phyloP scores from a whole-genome alignment of 2,797 vertebrate species.

The Neopelma chrysocephalum region DNA sequence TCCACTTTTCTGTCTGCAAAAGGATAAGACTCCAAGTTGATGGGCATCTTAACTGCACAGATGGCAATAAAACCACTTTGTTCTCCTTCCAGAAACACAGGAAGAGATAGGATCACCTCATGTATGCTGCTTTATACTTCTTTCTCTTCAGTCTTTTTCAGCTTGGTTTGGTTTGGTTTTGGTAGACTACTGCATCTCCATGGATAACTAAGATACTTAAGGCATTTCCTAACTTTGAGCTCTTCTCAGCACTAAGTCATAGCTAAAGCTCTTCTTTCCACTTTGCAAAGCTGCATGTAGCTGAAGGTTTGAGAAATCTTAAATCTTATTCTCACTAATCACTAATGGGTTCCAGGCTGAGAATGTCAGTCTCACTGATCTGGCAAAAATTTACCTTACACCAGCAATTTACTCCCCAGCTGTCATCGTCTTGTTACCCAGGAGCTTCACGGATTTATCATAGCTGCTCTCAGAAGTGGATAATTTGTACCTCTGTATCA shows the following conservation, averaged over 20 bases:
- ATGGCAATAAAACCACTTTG: background rate
- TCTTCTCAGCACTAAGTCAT: background rate
- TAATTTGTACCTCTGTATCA: conserved; percentile 14
- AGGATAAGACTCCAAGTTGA: background rate
- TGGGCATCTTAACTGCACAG: background rate
- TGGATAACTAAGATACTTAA: background rate
- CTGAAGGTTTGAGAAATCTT: conserved; percentile 30
- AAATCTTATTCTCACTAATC: conserved; percentile 29
- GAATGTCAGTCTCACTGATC: conserved; percentile 27
- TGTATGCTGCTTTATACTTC: background rate
- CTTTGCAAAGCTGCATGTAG: conserved; percentile 10
- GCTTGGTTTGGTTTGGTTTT: background rate
- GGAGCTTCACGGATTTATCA: conserved; percentile 15
- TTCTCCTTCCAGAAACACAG: conserved; percentile 26
- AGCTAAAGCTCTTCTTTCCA: conserved; percentile 14
- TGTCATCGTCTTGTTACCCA: conserved; percentile 36
- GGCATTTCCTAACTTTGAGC: background rate
- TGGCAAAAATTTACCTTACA: conserved; percentile 52
- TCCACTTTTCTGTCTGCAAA: background rate
- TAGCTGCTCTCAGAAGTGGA: background rate
- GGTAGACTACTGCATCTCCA: background rate
- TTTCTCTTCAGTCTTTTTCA: background rate
- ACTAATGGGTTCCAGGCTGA: conserved; percentile 28
- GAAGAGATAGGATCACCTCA: background rate
- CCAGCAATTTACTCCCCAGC: background rate